These are phyloP conservation scores for Manacus vitellinus DNA, from an alignment of 2,113 vertebrate species.

Conservation along the genomic window DNA sequence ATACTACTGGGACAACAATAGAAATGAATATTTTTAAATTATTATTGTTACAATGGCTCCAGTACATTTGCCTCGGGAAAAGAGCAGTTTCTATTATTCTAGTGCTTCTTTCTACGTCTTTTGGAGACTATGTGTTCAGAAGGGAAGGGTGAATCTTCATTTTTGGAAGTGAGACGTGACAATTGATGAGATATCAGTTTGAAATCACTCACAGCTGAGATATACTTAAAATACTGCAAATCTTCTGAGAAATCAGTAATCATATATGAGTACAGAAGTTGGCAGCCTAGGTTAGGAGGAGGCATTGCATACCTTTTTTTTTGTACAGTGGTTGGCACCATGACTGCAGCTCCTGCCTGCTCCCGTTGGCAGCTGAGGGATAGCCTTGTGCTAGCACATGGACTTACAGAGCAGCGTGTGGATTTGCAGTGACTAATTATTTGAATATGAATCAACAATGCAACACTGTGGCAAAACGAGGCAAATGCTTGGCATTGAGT, in stretches of 20 bases:
- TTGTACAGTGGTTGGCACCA: not conserved
- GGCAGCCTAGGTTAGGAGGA: not conserved
- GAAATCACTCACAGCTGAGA: not conserved
- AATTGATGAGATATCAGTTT: not conserved
- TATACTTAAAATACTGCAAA: not conserved
- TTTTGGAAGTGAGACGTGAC: not conserved
- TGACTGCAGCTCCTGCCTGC: not conserved
- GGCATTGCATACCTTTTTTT: no score
- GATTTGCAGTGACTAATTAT: not conserved
- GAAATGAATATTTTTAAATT: not conserved
- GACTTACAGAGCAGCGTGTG: not conserved
- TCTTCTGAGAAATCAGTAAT: not conserved
- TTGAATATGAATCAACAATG: constrained; percentile 55
- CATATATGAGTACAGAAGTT: not conserved
- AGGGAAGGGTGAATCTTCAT: not conserved
- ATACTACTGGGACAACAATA: not conserved
- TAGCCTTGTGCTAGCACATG: not conserved
- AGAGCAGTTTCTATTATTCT: not conserved
- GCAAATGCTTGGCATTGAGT: not conserved
- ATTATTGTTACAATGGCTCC: not conserved
- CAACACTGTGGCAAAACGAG: constrained; percentile 45
- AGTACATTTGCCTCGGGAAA: not conserved
- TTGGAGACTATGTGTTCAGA: not conserved
- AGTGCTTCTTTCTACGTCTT: not conserved
- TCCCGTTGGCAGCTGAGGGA: not conserved